Base-by-base conservation (phyloP, 1,140 invertebrate species). In the Grapholita molesta region DNA sequence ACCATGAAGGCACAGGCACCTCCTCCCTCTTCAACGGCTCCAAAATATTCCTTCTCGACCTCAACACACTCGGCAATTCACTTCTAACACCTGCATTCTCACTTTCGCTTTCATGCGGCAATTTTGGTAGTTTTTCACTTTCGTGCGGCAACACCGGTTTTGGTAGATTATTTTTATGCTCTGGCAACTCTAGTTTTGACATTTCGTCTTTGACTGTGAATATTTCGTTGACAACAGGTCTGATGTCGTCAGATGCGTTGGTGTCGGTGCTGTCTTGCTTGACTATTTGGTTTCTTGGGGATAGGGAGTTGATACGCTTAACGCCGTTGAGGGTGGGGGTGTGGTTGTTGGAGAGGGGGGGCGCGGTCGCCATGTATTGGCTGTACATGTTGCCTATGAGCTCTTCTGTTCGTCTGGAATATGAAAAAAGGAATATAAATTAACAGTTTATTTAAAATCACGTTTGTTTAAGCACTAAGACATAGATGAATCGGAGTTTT, bases 341-440 rank as follows among this genome's bases (percentile, higher is more conserved):
- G 24, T 77, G 73, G n/a, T n/a, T n/a, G n/a, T n/a, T n/a, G n/a
- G n/a, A n/a, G 0, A 90, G 35, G 2, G 89, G 85, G 0, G 90
- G 90, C 0, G 89, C 86, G 0, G 88, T 75, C 0, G 91, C 88
- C 79, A 92, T 85, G 72, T 92, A 92, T 69, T 92, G 88, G 67
- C 68, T 88, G 69, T 93, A 91, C 73, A 92, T 90, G 55, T 88
- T 91, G 15, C 89, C 89, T 48, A 93, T 87, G 28, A 93, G 73
- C 71, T 93, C 89, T 82, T 93, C 92, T 53, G 92, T 92, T 33
- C 92, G 80, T 76, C 92, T 92, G 75, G 25, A 80, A 69, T 33
- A 53, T 67, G 24, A 48, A 57, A 35, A 12, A 55, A 55, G 35
- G 8, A 53, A 68, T 42, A 76, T 42, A 64, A 52, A n/a, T 25